Percentiles rank a stretch among this genome's conserved stretches.
Evolutionary conservation across 2,888 invertebrate genomes (phyloP).

Genomic region (Tetranychus piercei): DNA sequence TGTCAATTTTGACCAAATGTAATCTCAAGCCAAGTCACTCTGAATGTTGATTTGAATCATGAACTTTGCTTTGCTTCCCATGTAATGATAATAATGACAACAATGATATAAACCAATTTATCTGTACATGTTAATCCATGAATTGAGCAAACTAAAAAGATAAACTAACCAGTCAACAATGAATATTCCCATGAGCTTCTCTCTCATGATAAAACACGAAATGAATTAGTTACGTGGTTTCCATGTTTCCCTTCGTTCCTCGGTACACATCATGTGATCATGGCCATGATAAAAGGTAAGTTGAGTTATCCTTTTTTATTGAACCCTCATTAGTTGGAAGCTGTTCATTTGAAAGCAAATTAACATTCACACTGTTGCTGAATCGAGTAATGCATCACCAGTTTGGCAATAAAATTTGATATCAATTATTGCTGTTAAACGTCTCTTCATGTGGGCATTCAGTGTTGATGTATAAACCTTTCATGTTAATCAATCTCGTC

Average conservation of each 20-base stretch:
- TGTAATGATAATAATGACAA: no score
- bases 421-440: background rate
- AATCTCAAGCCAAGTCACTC: no score
- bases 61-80: no score
- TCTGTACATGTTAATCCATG: background rate
- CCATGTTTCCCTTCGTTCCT: no score
- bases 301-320: background rate
- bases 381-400: background rate
- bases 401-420: background rate
- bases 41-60: no score
- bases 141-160: background rate
- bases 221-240: background rate
- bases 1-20: no score
- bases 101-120: no score
- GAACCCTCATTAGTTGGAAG: background rate
- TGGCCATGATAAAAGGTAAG: background rate
- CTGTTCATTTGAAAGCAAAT: background rate
- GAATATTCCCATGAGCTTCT: background rate
- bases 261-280: background rate
- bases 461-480: background rate
- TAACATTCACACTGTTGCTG: conserved; percentile 1
- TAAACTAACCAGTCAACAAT: background rate
- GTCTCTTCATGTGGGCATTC: background rate
- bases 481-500: background rate
- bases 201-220: background rate